Conservation (phyloP, 2,888 invertebrate genomes). For the Tridacna gigas region DNA sequence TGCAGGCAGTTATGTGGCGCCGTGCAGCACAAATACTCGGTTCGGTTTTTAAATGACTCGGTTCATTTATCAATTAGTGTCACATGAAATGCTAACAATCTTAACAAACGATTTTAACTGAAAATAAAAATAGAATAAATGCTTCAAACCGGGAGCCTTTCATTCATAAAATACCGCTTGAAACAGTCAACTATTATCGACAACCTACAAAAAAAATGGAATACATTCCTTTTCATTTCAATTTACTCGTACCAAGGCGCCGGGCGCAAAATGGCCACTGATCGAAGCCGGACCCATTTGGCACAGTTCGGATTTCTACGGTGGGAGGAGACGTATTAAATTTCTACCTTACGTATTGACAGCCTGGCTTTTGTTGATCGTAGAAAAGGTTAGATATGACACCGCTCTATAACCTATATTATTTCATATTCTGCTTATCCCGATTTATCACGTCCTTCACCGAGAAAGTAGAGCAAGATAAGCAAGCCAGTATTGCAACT, state of each 20-base stretch:
- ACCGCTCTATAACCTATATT: conserved; percentile 31
- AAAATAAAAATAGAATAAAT: conserved; percentile 23
- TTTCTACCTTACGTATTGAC: conserved; percentile 58
- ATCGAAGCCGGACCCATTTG: conserved; percentile 38
- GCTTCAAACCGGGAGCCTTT: conserved; percentile 2
- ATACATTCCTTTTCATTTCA: conserved; percentile 36
- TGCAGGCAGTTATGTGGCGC: neutral
- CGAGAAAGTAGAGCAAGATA: too few species aligned
- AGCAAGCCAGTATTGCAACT: too few species aligned
- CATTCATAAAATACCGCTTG: conserved; percentile 23
- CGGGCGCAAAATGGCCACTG: conserved; percentile 35
- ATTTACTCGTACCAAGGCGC: conserved; percentile 53
- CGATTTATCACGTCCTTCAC: too few species aligned
- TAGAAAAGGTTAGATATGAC: conserved; percentile 55
- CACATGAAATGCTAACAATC: conserved; percentile 24
- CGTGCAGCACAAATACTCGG: neutral
- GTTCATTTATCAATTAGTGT: conserved; percentile 28
- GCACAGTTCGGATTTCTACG: conserved; percentile 28
- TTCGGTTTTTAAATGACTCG: neutral
- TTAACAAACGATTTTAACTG: conserved; percentile 5
- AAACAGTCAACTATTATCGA: conserved; percentile 15
- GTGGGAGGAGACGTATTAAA: conserved; percentile 51
- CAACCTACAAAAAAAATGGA: conserved; percentile 6
- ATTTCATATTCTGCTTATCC: too few species aligned
- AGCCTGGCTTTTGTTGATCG: conserved; percentile 50